Base-by-base conservation (phyloP, 2,888 invertebrate genomes). In the Apotomis capreana region DNA sequence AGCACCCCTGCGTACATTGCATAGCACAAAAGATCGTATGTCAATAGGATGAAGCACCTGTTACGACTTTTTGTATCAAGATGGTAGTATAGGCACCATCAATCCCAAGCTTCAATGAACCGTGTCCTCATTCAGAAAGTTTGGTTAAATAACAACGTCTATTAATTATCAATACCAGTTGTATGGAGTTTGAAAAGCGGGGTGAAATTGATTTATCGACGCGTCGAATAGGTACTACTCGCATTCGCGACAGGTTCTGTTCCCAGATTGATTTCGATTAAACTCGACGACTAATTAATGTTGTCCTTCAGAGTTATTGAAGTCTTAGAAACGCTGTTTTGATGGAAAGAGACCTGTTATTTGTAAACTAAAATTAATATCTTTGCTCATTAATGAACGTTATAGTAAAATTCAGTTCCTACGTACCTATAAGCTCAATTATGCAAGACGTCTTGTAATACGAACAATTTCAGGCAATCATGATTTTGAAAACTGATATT, bases 151-250 rank as follows among this genome's bases (percentile, higher is more conserved):
- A 90, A 88, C 83, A 82, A 82, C 81, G 79, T 81, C 85, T 87
- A 91, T 90, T 90, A 88, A 89, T 90, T 89, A 90, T 87, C 84
- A 84, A 87, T 84, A 84, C 82, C 80, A 83, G 80, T 84, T 78
- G 81, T 84, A 85, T 84, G 83, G 81, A 80, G 80, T 80, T 79
- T 82, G 82, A 82, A 87, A 85, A 84, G 76, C 76, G 78, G 72
- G 77, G 74, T 81, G 80, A 78, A 82, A 84, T 87, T 86, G 84
- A 90, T 89, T 88, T 85, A 88, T 87, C 76, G 79, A 76, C 74
- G 76, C 82, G 74, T 74, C 74, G 74, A 76, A 76, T 77, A n/a
- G n/a, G n/a, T n/a, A 68, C 58, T 49, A 49, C 55, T 40, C 60
- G 36, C 60, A 55, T 54, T 70, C 46, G 67, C 44, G 70, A 68